Evolutionary conservation across 2,888 invertebrate species (phyloP).

Genomic region (Rotaria sp.): DNA sequence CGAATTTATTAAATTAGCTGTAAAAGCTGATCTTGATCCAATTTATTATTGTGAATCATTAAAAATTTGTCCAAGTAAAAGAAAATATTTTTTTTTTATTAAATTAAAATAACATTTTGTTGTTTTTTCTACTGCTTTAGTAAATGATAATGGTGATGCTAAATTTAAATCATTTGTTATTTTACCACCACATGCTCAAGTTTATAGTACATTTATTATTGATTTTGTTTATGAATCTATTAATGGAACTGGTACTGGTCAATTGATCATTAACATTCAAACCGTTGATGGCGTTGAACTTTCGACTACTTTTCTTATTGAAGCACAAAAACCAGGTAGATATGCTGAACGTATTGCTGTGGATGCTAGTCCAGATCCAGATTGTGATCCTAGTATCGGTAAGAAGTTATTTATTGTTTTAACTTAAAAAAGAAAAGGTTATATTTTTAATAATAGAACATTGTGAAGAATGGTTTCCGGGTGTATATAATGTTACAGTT

Average conservation of each 20-base stretch:
- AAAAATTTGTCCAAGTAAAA: slow-evolving; percentile 43
- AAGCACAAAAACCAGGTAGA: slow-evolving; percentile 44
- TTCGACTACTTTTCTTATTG: slow-evolving; percentile 45
- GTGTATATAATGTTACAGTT: slow-evolving; percentile 47
- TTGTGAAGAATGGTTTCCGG: slow-evolving; percentile 49
- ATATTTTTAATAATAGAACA: slow-evolving; percentile 41
- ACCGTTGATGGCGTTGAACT: slow-evolving; percentile 48
- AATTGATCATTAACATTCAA: slow-evolving; percentile 44
- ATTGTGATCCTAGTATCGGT: slow-evolving; percentile 48
- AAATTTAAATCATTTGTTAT: slow-evolving; percentile 44
- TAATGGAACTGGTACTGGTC: slow-evolving; percentile 49
- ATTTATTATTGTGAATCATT: slow-evolving; percentile 48
- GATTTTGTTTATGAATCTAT: slow-evolving; percentile 43
- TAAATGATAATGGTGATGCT: slow-evolving; percentile 48
- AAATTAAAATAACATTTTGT: background rate
- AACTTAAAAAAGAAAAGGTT: background rate
- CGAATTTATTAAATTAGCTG: slow-evolving; percentile 47
- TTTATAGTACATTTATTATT: slow-evolving; percentile 43
- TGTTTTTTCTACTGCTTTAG: background rate
- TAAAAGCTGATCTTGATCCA: slow-evolving; percentile 48
- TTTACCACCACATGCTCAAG: slow-evolving; percentile 45
- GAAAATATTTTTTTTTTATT: background rate
- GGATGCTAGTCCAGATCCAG: slow-evolving; percentile 47
- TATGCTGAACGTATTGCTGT: slow-evolving; percentile 45
- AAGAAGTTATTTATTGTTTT: slow-evolving; percentile 26